Evolutionary conservation across 2,797 vertebrate species (phyloP).

Genomic region (Iguana delicatissima): DNA sequence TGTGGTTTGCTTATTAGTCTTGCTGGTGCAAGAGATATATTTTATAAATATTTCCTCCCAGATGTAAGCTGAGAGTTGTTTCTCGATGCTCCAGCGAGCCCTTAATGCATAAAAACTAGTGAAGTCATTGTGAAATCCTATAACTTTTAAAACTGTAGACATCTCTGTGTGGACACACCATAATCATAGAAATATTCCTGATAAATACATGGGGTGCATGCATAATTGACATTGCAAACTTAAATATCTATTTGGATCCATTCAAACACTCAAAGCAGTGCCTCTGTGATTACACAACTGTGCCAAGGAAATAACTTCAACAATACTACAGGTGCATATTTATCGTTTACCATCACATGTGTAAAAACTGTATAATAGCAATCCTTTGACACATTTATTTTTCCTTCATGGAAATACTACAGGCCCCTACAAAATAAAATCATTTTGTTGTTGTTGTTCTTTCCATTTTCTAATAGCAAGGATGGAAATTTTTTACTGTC

Average conservation of each 20-base stretch:
- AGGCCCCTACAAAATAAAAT: constrained; percentile 21
- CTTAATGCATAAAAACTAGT: constrained; percentile 73
- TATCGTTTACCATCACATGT: constrained; percentile 50
- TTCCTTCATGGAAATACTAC: constrained; percentile 34
- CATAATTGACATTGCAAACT: constrained; percentile 52
- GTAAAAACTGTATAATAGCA: constrained; percentile 46
- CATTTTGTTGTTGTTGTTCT: constrained; percentile 35
- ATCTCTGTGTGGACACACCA: constrained; percentile 63
- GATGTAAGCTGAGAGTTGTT: constrained; percentile 64
- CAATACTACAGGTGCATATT: constrained; percentile 68
- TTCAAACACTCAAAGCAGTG: constrained; percentile 75
- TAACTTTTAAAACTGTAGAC: constrained; percentile 61
- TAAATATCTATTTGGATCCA: constrained; percentile 57
- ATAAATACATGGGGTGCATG: constrained; percentile 71
- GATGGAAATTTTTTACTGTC: background rate
- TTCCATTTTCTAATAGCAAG: constrained; percentile 33
- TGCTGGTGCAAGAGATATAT: constrained; percentile 79
- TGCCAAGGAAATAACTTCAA: constrained; percentile 75
- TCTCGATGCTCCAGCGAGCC: constrained; percentile 71
- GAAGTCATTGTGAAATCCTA: constrained; percentile 58
- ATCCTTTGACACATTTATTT: constrained; percentile 31
- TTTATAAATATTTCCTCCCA: constrained; percentile 77
- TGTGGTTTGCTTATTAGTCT: constrained; percentile 81
- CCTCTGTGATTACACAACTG: constrained; percentile 73
- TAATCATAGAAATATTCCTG: constrained; percentile 72